These are phyloP conservation scores for Tortricodes alternella DNA, from an alignment of 2,888 invertebrate genomes.

Conservation along the genomic window DNA sequence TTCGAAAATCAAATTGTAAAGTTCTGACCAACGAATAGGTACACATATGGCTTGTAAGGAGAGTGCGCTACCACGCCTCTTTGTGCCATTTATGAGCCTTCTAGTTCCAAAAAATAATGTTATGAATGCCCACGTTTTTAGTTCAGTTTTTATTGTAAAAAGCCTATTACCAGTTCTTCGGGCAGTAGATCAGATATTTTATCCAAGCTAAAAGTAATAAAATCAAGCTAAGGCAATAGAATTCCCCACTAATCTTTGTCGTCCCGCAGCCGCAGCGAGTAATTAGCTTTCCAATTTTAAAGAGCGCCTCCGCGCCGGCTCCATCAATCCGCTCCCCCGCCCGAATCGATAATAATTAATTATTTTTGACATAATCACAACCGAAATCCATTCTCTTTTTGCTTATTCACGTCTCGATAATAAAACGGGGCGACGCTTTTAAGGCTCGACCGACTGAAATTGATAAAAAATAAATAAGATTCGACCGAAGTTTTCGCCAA, in stretches of 20 bases:
- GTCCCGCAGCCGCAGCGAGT: slow-evolving; percentile 59
- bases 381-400: slow-evolving; percentile 86
- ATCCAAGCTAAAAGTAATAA: slow-evolving; percentile 31
- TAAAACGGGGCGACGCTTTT: slow-evolving; percentile 78
- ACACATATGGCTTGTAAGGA: too few relatives aligned
- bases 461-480: slow-evolving; percentile 81
- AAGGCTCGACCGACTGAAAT: slow-evolving; percentile 71
- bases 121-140: too few relatives aligned
- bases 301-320: slow-evolving; percentile 62
- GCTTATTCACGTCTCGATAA: slow-evolving; percentile 86
- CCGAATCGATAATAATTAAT: slow-evolving; percentile 87
- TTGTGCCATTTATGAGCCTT: too few relatives aligned
- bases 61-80: too few relatives aligned
- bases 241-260: slow-evolving; percentile 55
- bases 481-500: slow-evolving; percentile 68
- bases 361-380: slow-evolving; percentile 88
- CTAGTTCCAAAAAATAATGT: too few relatives aligned
- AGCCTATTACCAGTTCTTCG: too few relatives aligned
- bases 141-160: too few relatives aligned
- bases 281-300: slow-evolving; percentile 79
- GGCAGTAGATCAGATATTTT: slow-evolving; percentile 9
- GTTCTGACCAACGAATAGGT: too few relatives aligned
- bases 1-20: background rate
- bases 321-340: slow-evolving; percentile 75
- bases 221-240: slow-evolving; percentile 38